These are phyloP conservation scores for Regulus satrapa DNA, from an alignment of 2,113 vertebrate species.

Conservation along the genomic window DNA sequence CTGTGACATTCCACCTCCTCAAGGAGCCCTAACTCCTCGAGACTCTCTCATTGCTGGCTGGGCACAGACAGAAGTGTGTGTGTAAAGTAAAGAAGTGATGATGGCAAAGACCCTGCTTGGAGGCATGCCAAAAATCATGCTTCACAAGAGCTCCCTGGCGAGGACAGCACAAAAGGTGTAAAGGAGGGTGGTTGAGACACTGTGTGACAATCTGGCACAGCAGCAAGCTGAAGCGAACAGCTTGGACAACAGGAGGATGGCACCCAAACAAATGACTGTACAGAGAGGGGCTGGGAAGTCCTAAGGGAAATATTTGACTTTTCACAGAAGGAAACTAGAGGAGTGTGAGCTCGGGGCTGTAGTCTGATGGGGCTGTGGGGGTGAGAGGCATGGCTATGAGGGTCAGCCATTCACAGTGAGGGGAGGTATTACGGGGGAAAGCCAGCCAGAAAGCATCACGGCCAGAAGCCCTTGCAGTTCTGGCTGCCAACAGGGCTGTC, in stretches of 20 bases:
- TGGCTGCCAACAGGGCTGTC: background rate
- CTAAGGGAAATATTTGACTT: slow-evolving; percentile 30
- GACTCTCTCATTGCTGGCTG: background rate
- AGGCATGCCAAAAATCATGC: background rate
- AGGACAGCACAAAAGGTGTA: background rate
- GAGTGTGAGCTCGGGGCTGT: background rate
- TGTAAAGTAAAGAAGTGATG: background rate
- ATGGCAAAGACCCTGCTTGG: background rate
- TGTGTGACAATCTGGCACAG: background rate
- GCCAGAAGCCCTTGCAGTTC: background rate
- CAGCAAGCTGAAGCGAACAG: slow-evolving; percentile 24
- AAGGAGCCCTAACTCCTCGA: background rate
- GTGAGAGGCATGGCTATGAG: background rate
- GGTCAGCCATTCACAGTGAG: background rate
- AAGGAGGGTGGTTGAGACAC: background rate
- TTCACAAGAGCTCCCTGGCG: background rate
- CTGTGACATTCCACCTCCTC: background rate
- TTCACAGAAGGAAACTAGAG: background rate
- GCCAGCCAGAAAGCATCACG: background rate
- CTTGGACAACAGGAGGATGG: slow-evolving; percentile 40
- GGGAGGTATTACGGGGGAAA: background rate
- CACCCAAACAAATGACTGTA: slow-evolving; percentile 46
- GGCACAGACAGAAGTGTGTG: background rate
- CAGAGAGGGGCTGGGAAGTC: background rate
- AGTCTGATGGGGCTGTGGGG: background rate